Evolutionary conservation across 1,140 invertebrate genomes (phyloP), one percentile per base, ranked within the genome.

Genomic region (Akabosia matsudoensis): DNA sequence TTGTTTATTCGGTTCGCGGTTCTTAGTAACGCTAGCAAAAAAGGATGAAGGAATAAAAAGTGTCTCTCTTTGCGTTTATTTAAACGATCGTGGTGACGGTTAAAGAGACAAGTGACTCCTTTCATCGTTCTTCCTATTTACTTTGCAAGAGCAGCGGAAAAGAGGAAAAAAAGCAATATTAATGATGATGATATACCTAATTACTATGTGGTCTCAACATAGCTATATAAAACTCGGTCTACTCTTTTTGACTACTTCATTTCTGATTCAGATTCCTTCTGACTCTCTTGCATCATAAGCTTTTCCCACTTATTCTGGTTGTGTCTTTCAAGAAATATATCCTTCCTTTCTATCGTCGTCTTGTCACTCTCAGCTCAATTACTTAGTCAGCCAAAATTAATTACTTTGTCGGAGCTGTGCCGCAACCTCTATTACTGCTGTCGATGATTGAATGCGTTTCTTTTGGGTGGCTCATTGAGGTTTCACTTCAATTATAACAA

Each of bases 361-460:
- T 78, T 81, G 80, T 81, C 80, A 79, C 75, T 79, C 75, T 34
- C 56, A 76, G 78, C 78, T 79, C 80, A 81, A 81, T 81, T 81
- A 81, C 78, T 78, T 78, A 76, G 78, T 81, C 74, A 81, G 78
- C 56, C 78, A 78, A 78, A 81, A 81, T 81, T 81, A 81, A 81
- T 81, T 81, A 81, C 80, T 72, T 78, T 79, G 80, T 28, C 76
- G 76, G 72, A 67, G 61, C 28, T 30, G 30, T 31, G 61, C 61
- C 61, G 61, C 54, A 16, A 24, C 54, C 37, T 10, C 37, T 18
- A 45, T 56, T 10, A 56, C 54, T 56, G 7, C 61, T 67, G 61
- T 45, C 37, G 37, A 45, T 45, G 37, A 45, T 45, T 45, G n/a
- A n/a, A n/a, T n/a, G n/a, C n/a, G 7, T 45, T 45, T 18, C 18